Evolutionary conservation across 92 coral and sea anemone genomes (phyloP).

Genomic region (Zoanthus solanderi): DNA sequence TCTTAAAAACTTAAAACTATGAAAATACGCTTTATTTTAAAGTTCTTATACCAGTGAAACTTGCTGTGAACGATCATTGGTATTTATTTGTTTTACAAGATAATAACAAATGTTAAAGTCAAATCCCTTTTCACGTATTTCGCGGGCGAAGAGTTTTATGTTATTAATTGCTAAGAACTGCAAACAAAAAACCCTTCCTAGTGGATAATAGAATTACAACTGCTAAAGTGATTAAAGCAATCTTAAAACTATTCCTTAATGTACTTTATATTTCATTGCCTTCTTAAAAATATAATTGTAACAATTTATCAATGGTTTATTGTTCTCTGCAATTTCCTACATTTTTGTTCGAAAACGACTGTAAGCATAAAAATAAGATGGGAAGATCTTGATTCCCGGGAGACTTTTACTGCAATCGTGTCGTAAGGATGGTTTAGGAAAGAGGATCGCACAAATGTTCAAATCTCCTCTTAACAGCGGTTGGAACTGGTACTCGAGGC

Average conservation of each 20-base stretch:
- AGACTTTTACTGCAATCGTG: too few species aligned
- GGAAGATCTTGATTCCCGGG: too few species aligned
- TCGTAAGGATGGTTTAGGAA: too few species aligned
- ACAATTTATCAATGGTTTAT: not conserved
- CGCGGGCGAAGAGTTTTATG: not conserved
- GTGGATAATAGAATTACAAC: not conserved
- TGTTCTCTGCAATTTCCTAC: not conserved
- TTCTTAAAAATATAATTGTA: not conserved
- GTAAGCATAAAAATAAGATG: too few species aligned
- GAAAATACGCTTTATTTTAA: not conserved
- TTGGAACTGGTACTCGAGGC: too few species aligned
- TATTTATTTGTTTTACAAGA: conserved; percentile 5
- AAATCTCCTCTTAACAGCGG: too few species aligned
- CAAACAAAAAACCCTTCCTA: not conserved
- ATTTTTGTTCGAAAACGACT: too few species aligned
- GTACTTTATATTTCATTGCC: not conserved
- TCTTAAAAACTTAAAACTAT: not conserved
- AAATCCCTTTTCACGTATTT: conserved; percentile 27
- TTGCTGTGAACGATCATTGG: not conserved
- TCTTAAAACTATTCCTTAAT: not conserved
- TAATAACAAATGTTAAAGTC: not conserved
- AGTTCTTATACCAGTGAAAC: not conserved
- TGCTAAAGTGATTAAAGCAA: not conserved
- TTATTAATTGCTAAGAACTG: not conserved
- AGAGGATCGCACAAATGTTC: too few species aligned